phyloP scores from a whole-genome alignment of 2,888 invertebrate genomes.

The Cacoxenus indagator region DNA sequence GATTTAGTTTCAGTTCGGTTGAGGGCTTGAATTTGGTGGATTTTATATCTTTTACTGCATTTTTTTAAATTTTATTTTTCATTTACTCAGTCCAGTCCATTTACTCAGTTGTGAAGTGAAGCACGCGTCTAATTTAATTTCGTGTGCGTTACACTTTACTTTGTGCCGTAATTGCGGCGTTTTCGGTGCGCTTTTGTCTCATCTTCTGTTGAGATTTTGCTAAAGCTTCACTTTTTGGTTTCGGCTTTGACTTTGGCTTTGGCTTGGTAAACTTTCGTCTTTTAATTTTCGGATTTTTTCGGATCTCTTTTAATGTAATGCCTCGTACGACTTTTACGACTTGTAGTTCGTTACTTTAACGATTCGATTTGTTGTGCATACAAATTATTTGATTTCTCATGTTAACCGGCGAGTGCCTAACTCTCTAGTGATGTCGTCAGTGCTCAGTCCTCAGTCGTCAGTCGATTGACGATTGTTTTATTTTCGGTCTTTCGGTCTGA shows the following conservation, averaged over 20 bases:
- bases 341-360: constrained; percentile 59
- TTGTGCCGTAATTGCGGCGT: constrained; percentile 11
- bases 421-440: not conserved
- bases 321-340: constrained; percentile 59
- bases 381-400: constrained; percentile 63
- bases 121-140: constrained; percentile 48
- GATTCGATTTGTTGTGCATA: constrained; percentile 63
- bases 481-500: not conserved
- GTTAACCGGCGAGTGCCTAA: not conserved
- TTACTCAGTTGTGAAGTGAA: constrained; percentile 22
- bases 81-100: not conserved
- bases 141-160: constrained; percentile 14
- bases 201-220: not conserved
- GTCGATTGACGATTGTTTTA: not conserved
- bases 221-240: constrained; percentile 17
- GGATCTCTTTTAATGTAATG: constrained; percentile 39
- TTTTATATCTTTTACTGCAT: constrained; percentile 14
- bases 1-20: too few species aligned
- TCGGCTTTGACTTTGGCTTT: not conserved
- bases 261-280: not conserved
- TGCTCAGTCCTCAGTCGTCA: not conserved
- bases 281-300: not conserved
- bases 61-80: constrained; percentile 7
- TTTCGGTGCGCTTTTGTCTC: constrained; percentile 18
- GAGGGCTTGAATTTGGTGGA: too few species aligned